Conservation (phyloP, 2,113 vertebrate genomes). For the Etheostoma spectabile region DNA sequence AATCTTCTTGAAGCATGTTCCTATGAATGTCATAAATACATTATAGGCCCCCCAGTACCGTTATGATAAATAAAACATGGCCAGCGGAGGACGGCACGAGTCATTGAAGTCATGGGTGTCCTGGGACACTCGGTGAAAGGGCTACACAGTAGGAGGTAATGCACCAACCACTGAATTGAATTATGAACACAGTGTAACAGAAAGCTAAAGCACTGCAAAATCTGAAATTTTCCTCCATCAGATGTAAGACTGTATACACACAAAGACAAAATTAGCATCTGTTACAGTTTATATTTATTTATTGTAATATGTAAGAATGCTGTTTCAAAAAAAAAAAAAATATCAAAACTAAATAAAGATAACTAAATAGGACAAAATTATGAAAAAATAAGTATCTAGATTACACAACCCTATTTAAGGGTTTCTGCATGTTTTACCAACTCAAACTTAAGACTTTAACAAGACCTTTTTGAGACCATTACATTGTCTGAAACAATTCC, state of each 20-base stretch:
- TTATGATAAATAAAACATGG: constrained; percentile 71
- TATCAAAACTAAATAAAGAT: neutral
- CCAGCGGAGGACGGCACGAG: constrained; percentile 19
- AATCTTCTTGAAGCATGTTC: constrained; percentile 23
- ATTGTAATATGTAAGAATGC: neutral
- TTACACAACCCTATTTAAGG: neutral
- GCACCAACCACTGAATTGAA: constrained; percentile 47
- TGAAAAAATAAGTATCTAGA: neutral
- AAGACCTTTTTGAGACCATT: too few relatives aligned
- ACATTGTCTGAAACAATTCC: too few relatives aligned
- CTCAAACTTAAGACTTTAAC: too few relatives aligned
- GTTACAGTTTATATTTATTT: neutral
- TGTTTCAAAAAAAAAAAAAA: neutral
- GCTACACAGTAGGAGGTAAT: constrained; percentile 35
- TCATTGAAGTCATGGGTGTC: constrained; percentile 53
- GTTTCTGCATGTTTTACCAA: too few relatives aligned
- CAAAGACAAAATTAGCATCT: neutral
- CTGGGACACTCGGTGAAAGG: constrained; percentile 56
- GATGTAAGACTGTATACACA: constrained; percentile 32
- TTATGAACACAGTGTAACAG: constrained; percentile 32
- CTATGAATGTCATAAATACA: constrained; percentile 68
- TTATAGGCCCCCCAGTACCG: constrained; percentile 35
- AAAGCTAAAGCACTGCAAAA: constrained; percentile 8
- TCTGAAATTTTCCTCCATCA: constrained; percentile 17
- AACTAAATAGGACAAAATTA: neutral